A percentile compares a stretch with the other conserved stretches of the same genome.
These are phyloP conservation scores for Agrochola lota DNA, from an alignment of 2,888 invertebrate genomes.

Conservation along the genomic window DNA sequence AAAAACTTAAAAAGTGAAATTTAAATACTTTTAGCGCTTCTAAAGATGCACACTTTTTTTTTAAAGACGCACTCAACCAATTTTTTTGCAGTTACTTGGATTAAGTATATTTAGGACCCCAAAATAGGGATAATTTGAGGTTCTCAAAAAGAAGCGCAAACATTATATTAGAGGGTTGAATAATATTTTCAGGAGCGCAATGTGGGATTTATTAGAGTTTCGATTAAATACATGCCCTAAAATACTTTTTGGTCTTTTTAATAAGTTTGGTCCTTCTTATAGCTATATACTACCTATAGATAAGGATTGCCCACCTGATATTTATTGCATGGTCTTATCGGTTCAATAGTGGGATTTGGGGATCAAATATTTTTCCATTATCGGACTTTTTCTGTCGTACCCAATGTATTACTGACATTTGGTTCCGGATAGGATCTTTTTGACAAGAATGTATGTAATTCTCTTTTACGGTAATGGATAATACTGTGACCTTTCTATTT, in stretches of 20 bases:
- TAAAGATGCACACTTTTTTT: not conserved
- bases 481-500: slow-evolving; percentile 37
- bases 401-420: slow-evolving; percentile 46
- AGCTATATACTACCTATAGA: slow-evolving; percentile 25
- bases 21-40: too few relatives aligned
- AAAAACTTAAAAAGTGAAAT: too few relatives aligned
- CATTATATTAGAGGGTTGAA: too few relatives aligned
- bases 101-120: not conserved
- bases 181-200: not conserved
- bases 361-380: slow-evolving; percentile 65
- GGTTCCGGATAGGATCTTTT: slow-evolving; percentile 51
- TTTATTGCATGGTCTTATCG: slow-evolving; percentile 59
- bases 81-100: not conserved
- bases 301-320: slow-evolving; percentile 55
- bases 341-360: slow-evolving; percentile 44
- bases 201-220: not conserved
- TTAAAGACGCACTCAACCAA: too few relatives aligned
- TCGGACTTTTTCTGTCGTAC: slow-evolving; percentile 36
- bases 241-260: slow-evolving; percentile 22
- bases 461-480: slow-evolving; percentile 35
- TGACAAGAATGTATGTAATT: slow-evolving; percentile 57
- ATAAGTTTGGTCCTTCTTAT: slow-evolving; percentile 40
- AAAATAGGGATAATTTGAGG: too few relatives aligned
- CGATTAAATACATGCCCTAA: not conserved
- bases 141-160: not conserved